Percentiles rank a stretch among this genome's conserved stretches.
These are phyloP conservation scores for Lypha dubia DNA, from an alignment of 2,888 invertebrate genomes.

Conservation along the genomic window DNA sequence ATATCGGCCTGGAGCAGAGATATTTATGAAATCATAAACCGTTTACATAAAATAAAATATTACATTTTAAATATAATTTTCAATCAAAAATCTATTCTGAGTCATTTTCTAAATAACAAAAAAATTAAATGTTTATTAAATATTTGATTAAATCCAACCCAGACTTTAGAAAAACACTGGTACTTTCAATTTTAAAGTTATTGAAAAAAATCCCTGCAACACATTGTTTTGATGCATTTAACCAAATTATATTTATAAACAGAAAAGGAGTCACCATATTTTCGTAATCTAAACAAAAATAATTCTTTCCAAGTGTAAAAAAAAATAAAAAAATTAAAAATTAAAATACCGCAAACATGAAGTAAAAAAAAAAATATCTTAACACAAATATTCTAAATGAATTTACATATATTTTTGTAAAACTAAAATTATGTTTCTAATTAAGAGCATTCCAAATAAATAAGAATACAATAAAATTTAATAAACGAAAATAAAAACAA, in stretches of 20 bases:
- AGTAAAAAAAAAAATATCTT: slow-evolving; percentile 25
- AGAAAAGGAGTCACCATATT: slow-evolving; percentile 8
- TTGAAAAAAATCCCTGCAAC: slow-evolving; percentile 23
- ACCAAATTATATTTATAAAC: slow-evolving; percentile 43
- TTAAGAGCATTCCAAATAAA: slow-evolving; percentile 71
- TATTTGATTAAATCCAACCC: slow-evolving; percentile 17
- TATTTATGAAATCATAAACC: background rate
- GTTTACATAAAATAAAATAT: background rate
- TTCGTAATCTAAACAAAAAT: slow-evolving; percentile 4
- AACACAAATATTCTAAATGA: slow-evolving; percentile 45
- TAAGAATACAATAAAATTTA: slow-evolving; percentile 38
- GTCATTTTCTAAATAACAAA: background rate
- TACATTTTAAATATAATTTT: background rate
- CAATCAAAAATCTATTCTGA: slow-evolving; percentile 6
- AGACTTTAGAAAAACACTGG: background rate
- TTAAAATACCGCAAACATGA: slow-evolving; percentile 3
- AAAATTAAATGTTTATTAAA: background rate
- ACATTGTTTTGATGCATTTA: slow-evolving; percentile 71
- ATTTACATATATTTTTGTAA: slow-evolving; percentile 61
- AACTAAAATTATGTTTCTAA: slow-evolving; percentile 71
- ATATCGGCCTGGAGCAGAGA: background rate
- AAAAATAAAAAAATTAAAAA: background rate
- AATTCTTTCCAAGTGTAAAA: slow-evolving; percentile 29
- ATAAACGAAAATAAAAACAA: too few relatives aligned
- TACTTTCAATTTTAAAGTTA: background rate